Evolutionary conservation across 2,113 vertebrate genomes (phyloP).

Genomic region (Labeo catla): DNA sequence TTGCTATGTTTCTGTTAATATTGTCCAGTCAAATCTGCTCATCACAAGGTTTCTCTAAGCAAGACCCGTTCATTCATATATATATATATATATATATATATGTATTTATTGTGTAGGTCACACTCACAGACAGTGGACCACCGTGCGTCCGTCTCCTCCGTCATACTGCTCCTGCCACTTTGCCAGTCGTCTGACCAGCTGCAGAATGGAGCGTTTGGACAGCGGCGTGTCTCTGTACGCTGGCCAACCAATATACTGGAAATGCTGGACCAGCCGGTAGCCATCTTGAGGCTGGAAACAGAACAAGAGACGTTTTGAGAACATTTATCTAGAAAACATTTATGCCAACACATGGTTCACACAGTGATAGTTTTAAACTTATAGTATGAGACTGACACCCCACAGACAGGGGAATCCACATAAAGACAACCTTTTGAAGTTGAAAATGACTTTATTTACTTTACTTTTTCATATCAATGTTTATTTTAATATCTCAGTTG

Average conservation of each 20-base stretch:
- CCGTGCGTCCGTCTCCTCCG: conserved; percentile 90
- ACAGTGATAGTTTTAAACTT: not conserved
- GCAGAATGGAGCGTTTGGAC: conserved; percentile 93
- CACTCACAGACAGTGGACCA: conserved; percentile 97
- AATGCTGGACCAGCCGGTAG: conserved; percentile 95
- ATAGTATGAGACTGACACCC: not conserved
- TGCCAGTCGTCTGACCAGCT: conserved; percentile 89
- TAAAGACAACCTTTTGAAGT: not conserved
- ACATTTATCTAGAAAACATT: not conserved
- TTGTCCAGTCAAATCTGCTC: not conserved
- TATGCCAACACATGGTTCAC: not conserved
- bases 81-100: too few species aligned
- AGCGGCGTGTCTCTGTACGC: conserved; percentile 94
- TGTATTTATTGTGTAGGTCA: not conserved
- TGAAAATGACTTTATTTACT: not conserved
- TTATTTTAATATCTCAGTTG: not conserved
- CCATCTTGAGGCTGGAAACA: conserved; percentile 90
- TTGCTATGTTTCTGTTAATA: not conserved
- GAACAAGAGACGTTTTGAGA: not conserved
- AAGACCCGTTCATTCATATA: not conserved
- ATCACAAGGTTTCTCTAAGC: not conserved
- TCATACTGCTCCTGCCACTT: conserved; percentile 98
- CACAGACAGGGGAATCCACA: not conserved
- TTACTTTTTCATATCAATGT: not conserved
- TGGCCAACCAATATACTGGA: conserved; percentile 98